Percentiles rank a stretch among this genome's conserved stretches.
Evolutionary conservation across 2,888 invertebrate species (phyloP).

Genomic region (Drosophila robusta): DNA sequence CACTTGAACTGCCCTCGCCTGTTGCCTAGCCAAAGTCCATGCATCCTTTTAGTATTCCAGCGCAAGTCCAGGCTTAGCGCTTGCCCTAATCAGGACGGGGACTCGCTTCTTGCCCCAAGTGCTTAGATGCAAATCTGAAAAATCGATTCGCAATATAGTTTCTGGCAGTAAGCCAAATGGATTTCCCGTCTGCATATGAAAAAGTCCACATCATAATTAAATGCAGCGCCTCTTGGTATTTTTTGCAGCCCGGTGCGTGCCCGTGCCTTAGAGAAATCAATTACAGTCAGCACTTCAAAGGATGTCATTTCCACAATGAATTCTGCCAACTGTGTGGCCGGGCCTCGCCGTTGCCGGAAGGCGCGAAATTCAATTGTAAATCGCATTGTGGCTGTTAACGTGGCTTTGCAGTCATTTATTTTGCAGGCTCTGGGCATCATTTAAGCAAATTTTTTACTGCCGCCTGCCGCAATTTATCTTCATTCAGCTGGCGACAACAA

Average conservation of each 20-base stretch:
- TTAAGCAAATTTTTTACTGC: constrained; percentile 28
- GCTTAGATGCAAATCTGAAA: constrained; percentile 3
- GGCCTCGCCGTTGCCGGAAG: too few relatives aligned
- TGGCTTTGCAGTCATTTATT: constrained; percentile 34
- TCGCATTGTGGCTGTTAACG: constrained; percentile 23
- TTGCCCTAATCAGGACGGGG: constrained; percentile 27
- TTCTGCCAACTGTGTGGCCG: not conserved
- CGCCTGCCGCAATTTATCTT: constrained; percentile 61
- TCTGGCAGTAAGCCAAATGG: constrained; percentile 23
- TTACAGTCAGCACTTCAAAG: constrained; percentile 25
- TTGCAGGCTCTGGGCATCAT: constrained; percentile 16
- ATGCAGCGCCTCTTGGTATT: constrained; percentile 4
- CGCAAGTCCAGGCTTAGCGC: constrained; percentile 1
- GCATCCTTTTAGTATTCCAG: not conserved
- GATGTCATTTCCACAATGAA: not conserved
- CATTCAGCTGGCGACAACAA: constrained; percentile 35
- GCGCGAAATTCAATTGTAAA: constrained; percentile 53
- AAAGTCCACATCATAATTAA: constrained; percentile 26
- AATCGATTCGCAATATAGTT: not conserved
- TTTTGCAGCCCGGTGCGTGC: constrained; percentile 16
- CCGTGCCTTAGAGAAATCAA: constrained; percentile 32
- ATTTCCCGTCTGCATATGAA: constrained; percentile 13
- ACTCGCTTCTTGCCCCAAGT: not conserved
- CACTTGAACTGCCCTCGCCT: not conserved
- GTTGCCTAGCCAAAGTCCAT: not conserved